These are phyloP conservation scores for Tetragonisca angustula DNA, from an alignment of 2,888 invertebrate species.

Conservation along the genomic window DNA sequence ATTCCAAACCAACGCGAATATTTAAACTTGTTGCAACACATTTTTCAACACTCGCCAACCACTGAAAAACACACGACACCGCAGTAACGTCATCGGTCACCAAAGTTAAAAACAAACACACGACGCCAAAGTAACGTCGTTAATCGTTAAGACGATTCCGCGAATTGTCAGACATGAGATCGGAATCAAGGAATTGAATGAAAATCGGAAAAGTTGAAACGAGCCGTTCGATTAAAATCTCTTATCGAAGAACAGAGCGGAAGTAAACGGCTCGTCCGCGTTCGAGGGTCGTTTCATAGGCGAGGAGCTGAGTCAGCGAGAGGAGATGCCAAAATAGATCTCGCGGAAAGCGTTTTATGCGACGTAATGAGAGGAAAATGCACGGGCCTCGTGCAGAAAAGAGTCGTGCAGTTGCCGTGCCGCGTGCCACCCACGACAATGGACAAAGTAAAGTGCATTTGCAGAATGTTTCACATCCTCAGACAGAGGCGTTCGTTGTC, in stretches of 20 bases:
- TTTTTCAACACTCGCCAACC: too few species aligned
- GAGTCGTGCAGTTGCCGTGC: conserved; percentile 23
- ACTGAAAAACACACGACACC: too few species aligned
- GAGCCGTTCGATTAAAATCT: conserved; percentile 17
- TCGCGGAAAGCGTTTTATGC: conserved; percentile 61
- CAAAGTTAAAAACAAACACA: too few species aligned
- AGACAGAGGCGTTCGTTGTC: conserved; percentile 58
- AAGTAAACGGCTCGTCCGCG: conserved; percentile 14
- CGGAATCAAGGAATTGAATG: too few species aligned
- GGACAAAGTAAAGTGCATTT: conserved; percentile 61
- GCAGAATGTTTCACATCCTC: conserved; percentile 54
- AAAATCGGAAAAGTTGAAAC: neutral
- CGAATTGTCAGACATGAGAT: neutral
- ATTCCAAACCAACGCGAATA: too few species aligned
- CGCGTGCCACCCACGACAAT: conserved; percentile 40
- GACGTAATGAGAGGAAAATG: conserved; percentile 65
- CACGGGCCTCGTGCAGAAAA: conserved; percentile 37
- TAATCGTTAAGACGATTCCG: neutral
- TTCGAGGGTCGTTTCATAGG: conserved; percentile 45
- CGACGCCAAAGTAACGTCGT: too few species aligned
- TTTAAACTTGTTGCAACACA: too few species aligned
- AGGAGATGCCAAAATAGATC: conserved; percentile 68
- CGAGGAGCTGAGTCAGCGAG: conserved; percentile 40
- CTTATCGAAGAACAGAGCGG: neutral
- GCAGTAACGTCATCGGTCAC: too few species aligned